phyloP scores from a whole-genome alignment of 2,113 vertebrate species.

The Echinops telfairi region DNA sequence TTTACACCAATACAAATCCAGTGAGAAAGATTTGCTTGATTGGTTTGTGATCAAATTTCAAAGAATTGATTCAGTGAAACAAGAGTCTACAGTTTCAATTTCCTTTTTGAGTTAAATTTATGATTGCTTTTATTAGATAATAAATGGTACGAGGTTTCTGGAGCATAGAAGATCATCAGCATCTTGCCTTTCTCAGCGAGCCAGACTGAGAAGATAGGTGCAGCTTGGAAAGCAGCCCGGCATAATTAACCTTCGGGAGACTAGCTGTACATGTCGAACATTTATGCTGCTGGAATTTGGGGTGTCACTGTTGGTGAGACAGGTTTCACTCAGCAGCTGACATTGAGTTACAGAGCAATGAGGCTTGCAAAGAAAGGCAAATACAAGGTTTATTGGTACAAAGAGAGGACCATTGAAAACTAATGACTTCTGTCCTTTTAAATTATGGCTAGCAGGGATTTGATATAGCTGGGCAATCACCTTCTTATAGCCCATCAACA shows the following conservation, averaged over 20 bases:
- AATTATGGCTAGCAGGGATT: conserved; percentile 75
- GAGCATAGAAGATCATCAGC: neutral
- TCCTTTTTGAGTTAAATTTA: conserved; percentile 47
- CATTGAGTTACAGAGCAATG: conserved; percentile 49
- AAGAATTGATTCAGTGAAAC: conserved; percentile 18
- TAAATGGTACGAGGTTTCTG: neutral
- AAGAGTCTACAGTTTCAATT: conserved; percentile 21
- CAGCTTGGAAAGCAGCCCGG: conserved; percentile 46
- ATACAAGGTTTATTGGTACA: conserved; percentile 74
- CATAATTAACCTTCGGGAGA: conserved; percentile 61
- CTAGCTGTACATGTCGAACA: neutral
- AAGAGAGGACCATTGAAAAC: conserved; percentile 74
- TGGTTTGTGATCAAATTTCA: conserved; percentile 54
- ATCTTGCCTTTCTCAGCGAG: conserved; percentile 12
- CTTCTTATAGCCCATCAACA: conserved; percentile 60
- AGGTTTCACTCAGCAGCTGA: conserved; percentile 73
- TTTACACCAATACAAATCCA: neutral
- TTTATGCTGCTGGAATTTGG: conserved; percentile 39
- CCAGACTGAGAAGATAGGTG: conserved; percentile 30
- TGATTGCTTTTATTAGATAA: conserved; percentile 47
- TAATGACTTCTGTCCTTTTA: conserved; percentile 86
- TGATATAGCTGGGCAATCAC: conserved; percentile 52
- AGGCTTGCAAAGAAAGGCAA: conserved; percentile 65
- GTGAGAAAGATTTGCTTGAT: neutral
- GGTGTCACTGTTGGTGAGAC: conserved; percentile 57